These are phyloP conservation scores for Atractosteus spatula DNA, from an alignment of 2,113 vertebrate genomes.

Conservation along the genomic window DNA sequence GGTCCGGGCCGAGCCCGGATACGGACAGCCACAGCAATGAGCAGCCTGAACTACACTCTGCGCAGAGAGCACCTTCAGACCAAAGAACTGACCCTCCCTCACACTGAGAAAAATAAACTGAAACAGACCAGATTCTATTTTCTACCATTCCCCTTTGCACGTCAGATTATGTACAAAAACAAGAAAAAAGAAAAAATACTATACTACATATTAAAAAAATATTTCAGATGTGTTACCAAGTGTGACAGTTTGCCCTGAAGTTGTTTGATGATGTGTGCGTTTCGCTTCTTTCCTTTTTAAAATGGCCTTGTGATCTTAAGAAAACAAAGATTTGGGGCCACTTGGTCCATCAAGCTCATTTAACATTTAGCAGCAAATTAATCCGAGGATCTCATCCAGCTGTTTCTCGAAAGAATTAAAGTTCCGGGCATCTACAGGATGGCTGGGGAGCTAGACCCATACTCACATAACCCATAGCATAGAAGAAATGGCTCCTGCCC, in stretches of 20 bases:
- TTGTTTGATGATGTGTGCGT: conserved; percentile 3
- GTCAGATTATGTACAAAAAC: conserved; percentile 66
- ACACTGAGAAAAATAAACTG: conserved; percentile 48
- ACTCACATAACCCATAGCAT: too few relatives aligned
- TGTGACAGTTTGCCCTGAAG: conserved; percentile 21
- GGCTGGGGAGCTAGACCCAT: too few relatives aligned
- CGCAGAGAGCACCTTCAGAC: conserved; percentile 52
- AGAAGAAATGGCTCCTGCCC: too few relatives aligned
- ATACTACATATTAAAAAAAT: conserved; percentile 66
- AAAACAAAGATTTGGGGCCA: too few relatives aligned
- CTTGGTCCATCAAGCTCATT: too few relatives aligned
- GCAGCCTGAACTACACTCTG: conserved; percentile 50
- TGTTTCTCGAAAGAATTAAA: too few relatives aligned
- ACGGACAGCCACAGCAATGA: conserved; percentile 36
- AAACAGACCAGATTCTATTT: conserved; percentile 57
- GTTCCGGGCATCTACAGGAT: too few relatives aligned
- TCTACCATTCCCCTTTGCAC: conserved; percentile 70
- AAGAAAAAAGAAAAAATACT: conserved; percentile 38
- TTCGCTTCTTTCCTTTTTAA: background rate
- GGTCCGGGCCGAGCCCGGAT: conserved; percentile 35
- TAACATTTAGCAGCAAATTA: too few relatives aligned
- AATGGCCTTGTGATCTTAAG: background rate
- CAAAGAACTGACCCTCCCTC: conserved; percentile 63
- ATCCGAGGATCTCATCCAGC: too few relatives aligned
- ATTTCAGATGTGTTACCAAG: conserved; percentile 53